Evolutionary conservation across 2,888 invertebrate species (phyloP).

Genomic region (Hirtodrosophila trivittata): DNA sequence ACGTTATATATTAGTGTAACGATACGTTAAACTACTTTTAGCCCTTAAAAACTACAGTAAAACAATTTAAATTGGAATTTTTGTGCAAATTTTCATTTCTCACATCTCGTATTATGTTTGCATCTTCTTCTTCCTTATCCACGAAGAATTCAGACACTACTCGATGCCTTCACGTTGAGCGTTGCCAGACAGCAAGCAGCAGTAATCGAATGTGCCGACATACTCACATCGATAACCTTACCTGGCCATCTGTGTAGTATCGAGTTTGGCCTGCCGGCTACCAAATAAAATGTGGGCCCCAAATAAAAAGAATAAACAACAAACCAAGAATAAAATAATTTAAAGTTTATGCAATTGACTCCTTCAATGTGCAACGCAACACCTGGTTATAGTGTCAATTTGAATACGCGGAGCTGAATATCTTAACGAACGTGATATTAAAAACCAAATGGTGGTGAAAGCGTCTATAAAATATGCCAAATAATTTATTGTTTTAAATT

Average conservation of each 20-base stretch:
- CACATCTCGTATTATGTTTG: constrained; percentile 61
- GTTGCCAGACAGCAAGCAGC: constrained; percentile 28
- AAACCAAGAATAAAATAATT: constrained; percentile 34
- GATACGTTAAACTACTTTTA: constrained; percentile 21
- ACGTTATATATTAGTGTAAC: constrained; percentile 21
- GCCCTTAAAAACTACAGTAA: constrained; percentile 25
- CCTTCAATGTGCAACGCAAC: constrained; percentile 20
- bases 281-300: constrained; percentile 47
- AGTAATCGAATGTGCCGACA: constrained; percentile 10
- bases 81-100: constrained; percentile 50
- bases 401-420: constrained; percentile 19
- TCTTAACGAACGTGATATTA: constrained; percentile 1
- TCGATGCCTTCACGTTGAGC: constrained; percentile 24
- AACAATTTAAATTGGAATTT: constrained; percentile 29
- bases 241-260: constrained; percentile 26
- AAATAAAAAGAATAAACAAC: constrained; percentile 30
- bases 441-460: constrained; percentile 34
- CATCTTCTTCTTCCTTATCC: constrained; percentile 44
- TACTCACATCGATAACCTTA: constrained; percentile 20
- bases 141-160: constrained; percentile 30
- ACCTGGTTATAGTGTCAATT: constrained; percentile 29
- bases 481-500: constrained; percentile 35
- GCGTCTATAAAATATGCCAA: constrained; percentile 31
- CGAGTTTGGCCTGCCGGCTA: constrained; percentile 48
- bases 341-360: constrained; percentile 21